Conservation (phyloP, 2,113 vertebrate genomes). For the Speoplatyrhinus poulsoni region DNA sequence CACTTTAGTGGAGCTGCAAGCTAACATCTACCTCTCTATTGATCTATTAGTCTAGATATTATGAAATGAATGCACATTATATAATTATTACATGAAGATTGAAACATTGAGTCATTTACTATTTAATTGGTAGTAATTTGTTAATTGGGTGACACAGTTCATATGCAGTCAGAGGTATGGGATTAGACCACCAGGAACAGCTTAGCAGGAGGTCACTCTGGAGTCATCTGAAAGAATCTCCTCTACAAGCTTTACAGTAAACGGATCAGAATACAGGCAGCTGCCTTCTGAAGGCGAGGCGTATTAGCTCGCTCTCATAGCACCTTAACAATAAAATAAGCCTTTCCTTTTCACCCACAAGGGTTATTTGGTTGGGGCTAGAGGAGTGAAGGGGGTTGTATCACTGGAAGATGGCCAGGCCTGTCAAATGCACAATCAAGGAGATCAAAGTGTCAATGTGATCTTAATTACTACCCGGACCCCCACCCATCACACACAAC, state of each 20-base stretch:
- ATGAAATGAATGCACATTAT: not conserved
- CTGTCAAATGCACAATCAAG: constrained; percentile 78
- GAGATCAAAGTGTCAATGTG: constrained; percentile 80
- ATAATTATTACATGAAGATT: not conserved
- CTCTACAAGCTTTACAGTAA: constrained; percentile 32
- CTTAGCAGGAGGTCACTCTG: constrained; percentile 32
- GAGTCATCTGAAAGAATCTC: constrained; percentile 15
- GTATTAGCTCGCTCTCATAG: constrained; percentile 17
- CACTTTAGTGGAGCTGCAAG: constrained; percentile 13
- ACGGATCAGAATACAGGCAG: constrained; percentile 13
- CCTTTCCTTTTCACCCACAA: constrained; percentile 32
- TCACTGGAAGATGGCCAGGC: constrained; percentile 46
- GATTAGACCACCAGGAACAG: constrained; percentile 7
- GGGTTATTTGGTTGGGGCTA: constrained; percentile 31
- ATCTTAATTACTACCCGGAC: constrained; percentile 72
- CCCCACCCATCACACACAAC: not conserved
- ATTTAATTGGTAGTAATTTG: no score
- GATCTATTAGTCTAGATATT: not conserved
- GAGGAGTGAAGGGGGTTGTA: constrained; percentile 9
- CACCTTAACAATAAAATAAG: constrained; percentile 44
- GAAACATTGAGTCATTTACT: not conserved
- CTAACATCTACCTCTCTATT: constrained; percentile 12
- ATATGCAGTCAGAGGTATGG: not conserved
- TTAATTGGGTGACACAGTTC: no score
- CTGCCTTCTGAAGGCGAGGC: constrained; percentile 11